phyloP scores from a whole-genome alignment of 1,140 invertebrate genomes.

The Stegodyphus dumicola region DNA sequence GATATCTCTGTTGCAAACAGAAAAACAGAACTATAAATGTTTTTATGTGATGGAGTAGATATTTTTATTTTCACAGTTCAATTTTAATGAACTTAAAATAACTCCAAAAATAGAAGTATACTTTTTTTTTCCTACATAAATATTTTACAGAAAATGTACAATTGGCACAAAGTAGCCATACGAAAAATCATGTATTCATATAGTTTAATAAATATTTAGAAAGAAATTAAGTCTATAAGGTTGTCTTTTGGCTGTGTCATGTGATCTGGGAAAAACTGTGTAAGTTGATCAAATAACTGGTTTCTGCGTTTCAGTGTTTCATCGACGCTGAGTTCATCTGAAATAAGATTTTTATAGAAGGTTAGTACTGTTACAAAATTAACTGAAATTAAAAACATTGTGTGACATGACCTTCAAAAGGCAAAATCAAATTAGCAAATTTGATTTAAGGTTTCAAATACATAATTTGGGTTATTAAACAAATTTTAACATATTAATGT shows the following conservation, averaged over 20 bases:
- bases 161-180: neutral
- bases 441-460: too few relatives aligned
- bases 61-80: neutral
- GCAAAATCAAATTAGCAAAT: too few relatives aligned
- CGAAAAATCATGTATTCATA: neutral
- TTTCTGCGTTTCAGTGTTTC: constrained; percentile 70
- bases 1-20: too few relatives aligned
- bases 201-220: constrained; percentile 25
- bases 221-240: constrained; percentile 74
- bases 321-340: constrained; percentile 58
- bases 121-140: neutral
- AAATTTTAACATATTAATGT: too few relatives aligned
- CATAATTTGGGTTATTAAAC: too few relatives aligned
- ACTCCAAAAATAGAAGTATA: neutral
- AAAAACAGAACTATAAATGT: too few relatives aligned
- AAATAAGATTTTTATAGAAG: constrained; percentile 6
- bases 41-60: too few relatives aligned
- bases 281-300: constrained; percentile 76
- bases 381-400: too few relatives aligned
- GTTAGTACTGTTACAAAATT: too few relatives aligned
- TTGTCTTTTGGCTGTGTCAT: constrained; percentile 79
- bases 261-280: constrained; percentile 77
- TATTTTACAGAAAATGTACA: constrained; percentile 45
- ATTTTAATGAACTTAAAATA: neutral
- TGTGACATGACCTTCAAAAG: too few relatives aligned